These are phyloP conservation scores for Rhynchopsitta pachyrhyncha DNA, from an alignment of 2,113 vertebrate genomes.

Conservation along the genomic window DNA sequence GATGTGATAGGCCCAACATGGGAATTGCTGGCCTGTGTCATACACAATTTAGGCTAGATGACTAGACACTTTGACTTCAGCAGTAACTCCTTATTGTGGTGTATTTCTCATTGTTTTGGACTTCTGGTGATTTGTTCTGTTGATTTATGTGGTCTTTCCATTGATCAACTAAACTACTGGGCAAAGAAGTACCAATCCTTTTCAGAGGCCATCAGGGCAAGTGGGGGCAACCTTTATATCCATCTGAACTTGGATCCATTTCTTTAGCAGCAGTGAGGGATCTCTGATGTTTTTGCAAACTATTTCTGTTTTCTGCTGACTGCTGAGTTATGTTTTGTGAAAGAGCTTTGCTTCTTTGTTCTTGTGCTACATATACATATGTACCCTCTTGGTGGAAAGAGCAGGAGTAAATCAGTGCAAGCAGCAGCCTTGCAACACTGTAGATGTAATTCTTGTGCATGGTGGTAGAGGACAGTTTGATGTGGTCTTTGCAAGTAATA, in stretches of 20 bases:
- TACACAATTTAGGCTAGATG: not conserved
- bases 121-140: not conserved
- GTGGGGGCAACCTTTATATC: not conserved
- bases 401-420: not conserved
- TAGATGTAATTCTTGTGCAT: not conserved
- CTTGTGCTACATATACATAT: rapidly evolving
- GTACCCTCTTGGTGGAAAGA: not conserved
- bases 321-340: not conserved
- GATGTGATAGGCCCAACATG: not conserved
- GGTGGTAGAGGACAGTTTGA: not conserved
- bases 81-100: not conserved
- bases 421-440: not conserved
- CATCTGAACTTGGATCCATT: not conserved
- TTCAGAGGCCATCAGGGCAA: not conserved
- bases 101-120: not conserved
- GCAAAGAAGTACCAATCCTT: not conserved
- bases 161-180: not conserved
- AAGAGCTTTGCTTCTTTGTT: not conserved
- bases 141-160: not conserved
- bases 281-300: not conserved
- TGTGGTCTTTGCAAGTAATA: not conserved
- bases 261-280: not conserved
- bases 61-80: not conserved
- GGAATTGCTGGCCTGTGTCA: not conserved
- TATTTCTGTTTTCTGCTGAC: not conserved